These are phyloP conservation scores for Geothlypis trichas DNA, from an alignment of 2,113 vertebrate genomes.

Conservation along the genomic window DNA sequence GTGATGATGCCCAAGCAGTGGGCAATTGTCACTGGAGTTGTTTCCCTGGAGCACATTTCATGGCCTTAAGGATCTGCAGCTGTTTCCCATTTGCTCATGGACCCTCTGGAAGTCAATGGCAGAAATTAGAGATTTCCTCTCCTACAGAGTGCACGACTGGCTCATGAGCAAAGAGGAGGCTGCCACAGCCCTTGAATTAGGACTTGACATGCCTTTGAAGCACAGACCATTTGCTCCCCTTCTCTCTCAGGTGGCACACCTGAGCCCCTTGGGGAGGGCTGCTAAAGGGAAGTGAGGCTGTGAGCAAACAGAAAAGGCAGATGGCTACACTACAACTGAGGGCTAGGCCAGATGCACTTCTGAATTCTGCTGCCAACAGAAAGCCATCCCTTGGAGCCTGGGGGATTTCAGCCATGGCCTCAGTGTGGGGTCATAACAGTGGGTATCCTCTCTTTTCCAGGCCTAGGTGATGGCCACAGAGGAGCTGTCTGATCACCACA, in stretches of 20 bases:
- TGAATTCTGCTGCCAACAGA: neutral
- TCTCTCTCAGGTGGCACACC: neutral
- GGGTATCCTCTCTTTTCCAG: neutral
- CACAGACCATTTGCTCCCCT: neutral
- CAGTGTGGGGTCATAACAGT: neutral
- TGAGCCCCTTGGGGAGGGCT: neutral
- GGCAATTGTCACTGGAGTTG: neutral
- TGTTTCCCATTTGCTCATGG: neutral
- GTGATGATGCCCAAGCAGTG: neutral
- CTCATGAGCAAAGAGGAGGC: neutral
- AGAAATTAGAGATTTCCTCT: neutral
- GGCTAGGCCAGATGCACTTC: neutral
- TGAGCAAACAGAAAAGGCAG: slow-evolving; percentile 18
- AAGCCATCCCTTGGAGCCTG: neutral
- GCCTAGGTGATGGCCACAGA: neutral
- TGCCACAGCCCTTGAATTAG: neutral
- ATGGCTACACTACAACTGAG: neutral
- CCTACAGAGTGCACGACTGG: neutral
- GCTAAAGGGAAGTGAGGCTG: slow-evolving; percentile 8
- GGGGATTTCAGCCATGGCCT: neutral
- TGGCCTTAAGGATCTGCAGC: neutral
- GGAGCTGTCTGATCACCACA: neutral
- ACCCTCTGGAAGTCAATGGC: neutral
- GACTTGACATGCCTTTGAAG: neutral
- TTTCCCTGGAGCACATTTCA: neutral